Evolutionary conservation across 2,888 invertebrate genomes (phyloP).

Genomic region (Halocaridina rubra): DNA sequence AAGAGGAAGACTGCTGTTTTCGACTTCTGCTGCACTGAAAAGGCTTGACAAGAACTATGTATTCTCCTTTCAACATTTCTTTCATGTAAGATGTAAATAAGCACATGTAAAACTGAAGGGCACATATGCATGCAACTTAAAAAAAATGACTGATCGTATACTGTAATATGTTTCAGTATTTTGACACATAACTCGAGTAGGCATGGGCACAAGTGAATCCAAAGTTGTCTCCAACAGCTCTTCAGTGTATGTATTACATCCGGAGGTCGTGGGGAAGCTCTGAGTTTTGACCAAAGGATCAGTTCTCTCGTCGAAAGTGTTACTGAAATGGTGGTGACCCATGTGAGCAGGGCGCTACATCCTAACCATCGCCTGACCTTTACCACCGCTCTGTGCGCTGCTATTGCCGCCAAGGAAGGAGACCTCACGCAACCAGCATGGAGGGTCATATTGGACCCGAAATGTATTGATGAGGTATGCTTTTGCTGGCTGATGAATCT

Average conservation of each 20-base stretch:
- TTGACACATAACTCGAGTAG: too few species aligned
- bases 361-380: conserved; percentile 52
- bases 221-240: too few species aligned
- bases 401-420: conserved; percentile 30
- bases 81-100: conserved; percentile 56
- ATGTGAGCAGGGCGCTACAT: conserved; percentile 52
- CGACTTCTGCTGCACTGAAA: conserved; percentile 41
- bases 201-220: too few species aligned
- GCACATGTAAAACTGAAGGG: too few species aligned
- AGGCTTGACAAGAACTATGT: conserved; percentile 42
- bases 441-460: conserved; percentile 34
- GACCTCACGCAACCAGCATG: conserved; percentile 28
- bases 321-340: conserved; percentile 42
- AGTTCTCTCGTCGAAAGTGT: conserved; percentile 52
- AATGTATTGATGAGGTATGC: conserved; percentile 29
- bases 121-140: too few species aligned
- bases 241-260: conserved; percentile 51
- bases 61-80: conserved; percentile 59
- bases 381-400: conserved; percentile 46
- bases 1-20: conserved; percentile 56
- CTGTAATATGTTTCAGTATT: too few species aligned
- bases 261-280: conserved; percentile 33
- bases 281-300: conserved; percentile 62
- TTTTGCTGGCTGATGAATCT: neutral
- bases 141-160: too few species aligned